phyloP scores from a whole-genome alignment of 2,113 vertebrate genomes.

The Coturnix japonica region DNA sequence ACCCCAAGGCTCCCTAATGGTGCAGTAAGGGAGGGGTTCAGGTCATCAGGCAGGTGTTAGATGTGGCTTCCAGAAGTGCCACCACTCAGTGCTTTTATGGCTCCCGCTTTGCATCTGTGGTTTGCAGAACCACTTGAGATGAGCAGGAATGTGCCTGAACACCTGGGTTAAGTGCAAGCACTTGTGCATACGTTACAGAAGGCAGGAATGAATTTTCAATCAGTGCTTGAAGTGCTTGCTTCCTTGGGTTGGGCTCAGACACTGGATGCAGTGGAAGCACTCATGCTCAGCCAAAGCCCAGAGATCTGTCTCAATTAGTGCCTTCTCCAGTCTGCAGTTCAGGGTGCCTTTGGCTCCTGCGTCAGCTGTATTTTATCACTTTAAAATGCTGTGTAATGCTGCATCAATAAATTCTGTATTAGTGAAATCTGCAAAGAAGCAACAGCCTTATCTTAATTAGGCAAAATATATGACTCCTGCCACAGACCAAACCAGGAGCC shows the following conservation, averaged over 20 bases:
- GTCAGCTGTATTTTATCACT: conserved; percentile 57
- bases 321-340: conserved; percentile 12
- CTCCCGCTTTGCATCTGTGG: neutral
- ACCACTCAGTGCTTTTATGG: accelerated
- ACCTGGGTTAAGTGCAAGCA: accelerated
- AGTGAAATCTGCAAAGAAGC: conserved; percentile 63
- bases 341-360: conserved; percentile 55
- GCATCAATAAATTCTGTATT: conserved; percentile 60
- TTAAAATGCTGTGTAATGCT: conserved; percentile 16
- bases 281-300: neutral
- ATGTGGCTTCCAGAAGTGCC: neutral
- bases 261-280: neutral
- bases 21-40: accelerated
- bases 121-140: accelerated
- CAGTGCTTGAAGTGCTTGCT: neutral
- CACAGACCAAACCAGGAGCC: conserved; percentile 6
- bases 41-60: neutral
- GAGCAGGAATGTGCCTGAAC: accelerated
- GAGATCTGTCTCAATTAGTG: conserved; percentile 55
- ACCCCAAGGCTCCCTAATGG: accelerated
- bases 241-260: neutral
- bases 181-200: accelerated
- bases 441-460: conserved; percentile 73
- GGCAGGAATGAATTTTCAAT: neutral
- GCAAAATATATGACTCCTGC: conserved; percentile 66